These are phyloP conservation scores for Lophotis ruficrista DNA, from an alignment of 2,113 vertebrate genomes.

Conservation along the genomic window DNA sequence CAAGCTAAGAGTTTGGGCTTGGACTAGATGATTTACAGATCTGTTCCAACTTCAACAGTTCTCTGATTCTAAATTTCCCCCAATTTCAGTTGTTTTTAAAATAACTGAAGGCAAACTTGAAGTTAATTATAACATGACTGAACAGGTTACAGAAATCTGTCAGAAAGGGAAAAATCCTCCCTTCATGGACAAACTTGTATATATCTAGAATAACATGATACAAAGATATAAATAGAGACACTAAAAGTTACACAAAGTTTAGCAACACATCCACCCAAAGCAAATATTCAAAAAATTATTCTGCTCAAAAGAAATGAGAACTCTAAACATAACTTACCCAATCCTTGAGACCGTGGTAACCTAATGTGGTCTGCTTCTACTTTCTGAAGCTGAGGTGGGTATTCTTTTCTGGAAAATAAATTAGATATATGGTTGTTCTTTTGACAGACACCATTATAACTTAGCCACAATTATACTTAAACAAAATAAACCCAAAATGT, in stretches of 20 bases:
- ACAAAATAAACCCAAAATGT: not conserved
- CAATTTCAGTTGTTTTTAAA: not conserved
- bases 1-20: not conserved
- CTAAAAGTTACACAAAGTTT: not conserved
- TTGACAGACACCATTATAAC: not conserved
- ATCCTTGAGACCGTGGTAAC: slow-evolving; percentile 81
- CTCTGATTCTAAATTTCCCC: not conserved
- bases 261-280: not conserved
- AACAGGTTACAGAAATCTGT: not conserved
- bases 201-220: not conserved
- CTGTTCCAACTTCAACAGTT: not conserved
- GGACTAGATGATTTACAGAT: not conserved
- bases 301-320: not conserved
- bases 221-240: not conserved
- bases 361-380: slow-evolving; percentile 82
- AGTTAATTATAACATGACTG: not conserved
- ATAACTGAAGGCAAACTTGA: not conserved
- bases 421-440: slow-evolving; percentile 21
- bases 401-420: slow-evolving; percentile 85
- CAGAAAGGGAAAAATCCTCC: not conserved
- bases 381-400: slow-evolving; percentile 82
- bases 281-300: not conserved
- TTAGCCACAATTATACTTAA: not conserved
- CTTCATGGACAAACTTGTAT: not conserved
- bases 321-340: slow-evolving; percentile 77